phyloP scores from a whole-genome alignment of 2,113 vertebrate genomes.

The Herpetotheres cachinnans region DNA sequence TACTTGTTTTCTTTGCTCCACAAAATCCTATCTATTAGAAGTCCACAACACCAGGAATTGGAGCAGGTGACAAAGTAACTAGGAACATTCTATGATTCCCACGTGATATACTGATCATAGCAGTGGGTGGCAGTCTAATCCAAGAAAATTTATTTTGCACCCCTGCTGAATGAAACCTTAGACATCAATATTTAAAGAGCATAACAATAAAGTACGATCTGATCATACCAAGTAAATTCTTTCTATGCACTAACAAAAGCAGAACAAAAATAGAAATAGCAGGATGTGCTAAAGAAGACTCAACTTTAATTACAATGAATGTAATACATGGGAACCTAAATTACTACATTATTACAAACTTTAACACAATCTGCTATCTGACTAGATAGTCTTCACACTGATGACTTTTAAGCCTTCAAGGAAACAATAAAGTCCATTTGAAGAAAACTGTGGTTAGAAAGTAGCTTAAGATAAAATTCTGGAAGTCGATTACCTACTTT shows the following conservation, averaged over 20 bases:
- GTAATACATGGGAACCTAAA: background rate
- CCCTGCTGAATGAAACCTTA: background rate
- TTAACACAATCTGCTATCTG: background rate
- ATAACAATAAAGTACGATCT: background rate
- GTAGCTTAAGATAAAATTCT: background rate
- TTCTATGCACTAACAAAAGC: background rate
- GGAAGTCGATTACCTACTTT: background rate
- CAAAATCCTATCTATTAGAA: background rate
- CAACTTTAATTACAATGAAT: background rate
- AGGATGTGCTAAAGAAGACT: background rate
- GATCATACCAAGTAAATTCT: background rate
- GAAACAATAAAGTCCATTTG: background rate
- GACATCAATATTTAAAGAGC: background rate
- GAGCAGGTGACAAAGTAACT: background rate
- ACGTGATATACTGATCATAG: background rate
- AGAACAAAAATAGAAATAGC: conserved; percentile 9
- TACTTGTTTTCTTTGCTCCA: background rate
- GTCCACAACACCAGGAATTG: background rate
- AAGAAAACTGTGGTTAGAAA: background rate
- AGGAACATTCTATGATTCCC: background rate
- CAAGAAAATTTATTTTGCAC: background rate
- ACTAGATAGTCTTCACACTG: background rate
- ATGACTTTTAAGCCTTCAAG: background rate
- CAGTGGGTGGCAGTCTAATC: background rate
- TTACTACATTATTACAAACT: background rate